These are phyloP conservation scores for Lepeophtheirus nordmannii DNA, from an alignment of 2,888 invertebrate species.

Conservation along the genomic window DNA sequence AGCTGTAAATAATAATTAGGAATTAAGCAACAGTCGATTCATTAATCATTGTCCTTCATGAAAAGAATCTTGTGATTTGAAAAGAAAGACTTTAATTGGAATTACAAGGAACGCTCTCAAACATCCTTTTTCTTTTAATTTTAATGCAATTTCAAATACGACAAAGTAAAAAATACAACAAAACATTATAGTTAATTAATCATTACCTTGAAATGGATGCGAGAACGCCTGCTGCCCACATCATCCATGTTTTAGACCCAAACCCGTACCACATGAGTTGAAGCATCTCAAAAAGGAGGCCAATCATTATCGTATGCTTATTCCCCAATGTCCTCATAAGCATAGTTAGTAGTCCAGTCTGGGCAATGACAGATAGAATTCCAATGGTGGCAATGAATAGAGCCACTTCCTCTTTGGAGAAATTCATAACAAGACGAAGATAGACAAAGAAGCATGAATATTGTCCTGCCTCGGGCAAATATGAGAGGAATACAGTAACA, in stretches of 20 bases:
- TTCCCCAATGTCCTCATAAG: constrained; percentile 74
- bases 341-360: constrained; percentile 49
- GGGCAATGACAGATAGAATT: constrained; percentile 84
- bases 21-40: too few species aligned
- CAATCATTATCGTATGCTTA: constrained; percentile 93
- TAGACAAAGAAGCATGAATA: constrained; percentile 99
- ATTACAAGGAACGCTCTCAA: too few species aligned
- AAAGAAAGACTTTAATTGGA: too few species aligned
- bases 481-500: constrained; percentile 90
- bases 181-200: too few species aligned
- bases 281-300: constrained; percentile 85
- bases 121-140: too few species aligned
- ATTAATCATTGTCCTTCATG: too few species aligned
- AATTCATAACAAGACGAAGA: constrained; percentile 87
- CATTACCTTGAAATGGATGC: constrained; percentile 59
- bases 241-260: constrained; percentile 93
- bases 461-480: constrained; percentile 71
- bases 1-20: too few species aligned
- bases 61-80: too few species aligned
- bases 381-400: constrained; percentile 95
- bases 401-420: constrained; percentile 84
- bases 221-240: constrained; percentile 96
- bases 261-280: constrained; percentile 96
- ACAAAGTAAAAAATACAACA: too few species aligned
- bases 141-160: too few species aligned